Base-by-base conservation (phyloP, 2,797 vertebrate genomes). In the Sciurus carolinensis region DNA sequence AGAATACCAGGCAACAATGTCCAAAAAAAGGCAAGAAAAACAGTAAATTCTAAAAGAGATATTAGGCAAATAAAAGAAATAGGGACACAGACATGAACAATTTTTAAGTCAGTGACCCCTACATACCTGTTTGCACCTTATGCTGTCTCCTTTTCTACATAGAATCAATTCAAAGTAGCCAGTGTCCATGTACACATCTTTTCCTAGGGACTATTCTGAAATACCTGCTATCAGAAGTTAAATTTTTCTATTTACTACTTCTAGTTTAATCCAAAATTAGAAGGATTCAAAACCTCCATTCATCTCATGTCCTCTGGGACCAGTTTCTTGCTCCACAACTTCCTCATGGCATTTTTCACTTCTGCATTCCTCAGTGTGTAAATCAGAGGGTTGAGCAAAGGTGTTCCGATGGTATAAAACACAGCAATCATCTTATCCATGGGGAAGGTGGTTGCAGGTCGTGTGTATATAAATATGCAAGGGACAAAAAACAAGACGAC, bases 331-430 rank as follows among this genome's bases (percentile, higher is more conserved):
- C 57, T 59, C 57, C 57, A 59, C 57, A 59, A 59, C 57, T 59
- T 59, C 57, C 22, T 59, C 57, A 59, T 59, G 20, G 57, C 57
- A 59, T 59, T 64, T 39, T 89, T 96, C 20, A 97, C 87, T 9
- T 97, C 95, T 36, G 52, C 84, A 73, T 97, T 97, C 47, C 87
- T 96, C n/a, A 97, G 47, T 2, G 81, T 96, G 26, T 97, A 97
- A 87, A 93, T 95, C 57, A 59, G 57, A 59, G 57, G 57, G 22
- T 59, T 59, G 2, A 59, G 7, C 57, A 59, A 59, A 22, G 57
- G 57, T 24, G 20, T 59, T 22, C 57, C 57, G 1, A 59, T 59
- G 20, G 57, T 59, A 6, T 59, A 59, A 59, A 59, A 59, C 22
- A 59, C 57, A 24, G 57, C 57, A 24, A 59, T 59, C 57, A 59